Evolutionary conservation across 2,113 vertebrate genomes (phyloP).

Genomic region (Bubo blakistoni): DNA sequence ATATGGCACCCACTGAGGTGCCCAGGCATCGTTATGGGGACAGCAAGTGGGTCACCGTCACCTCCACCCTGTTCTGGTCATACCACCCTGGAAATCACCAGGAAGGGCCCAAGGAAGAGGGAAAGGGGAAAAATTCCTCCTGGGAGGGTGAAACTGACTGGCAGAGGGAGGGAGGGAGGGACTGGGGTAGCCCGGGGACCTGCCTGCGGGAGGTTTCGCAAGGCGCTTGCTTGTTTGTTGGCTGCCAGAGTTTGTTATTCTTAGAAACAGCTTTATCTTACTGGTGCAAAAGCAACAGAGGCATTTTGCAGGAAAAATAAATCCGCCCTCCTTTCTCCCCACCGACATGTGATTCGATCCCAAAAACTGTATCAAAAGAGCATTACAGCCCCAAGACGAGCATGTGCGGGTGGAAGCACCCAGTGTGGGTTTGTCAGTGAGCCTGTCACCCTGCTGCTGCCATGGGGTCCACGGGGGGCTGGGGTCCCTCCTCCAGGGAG

Average conservation of each 20-base stretch:
- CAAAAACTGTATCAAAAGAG: background rate
- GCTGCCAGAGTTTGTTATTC: background rate
- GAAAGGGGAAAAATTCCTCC: background rate
- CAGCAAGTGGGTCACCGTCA: rapidly evolving
- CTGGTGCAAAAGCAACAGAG: background rate
- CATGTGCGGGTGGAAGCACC: rapidly evolving
- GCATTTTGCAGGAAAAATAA: background rate
- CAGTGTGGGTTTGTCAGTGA: rapidly evolving
- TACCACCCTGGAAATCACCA: background rate
- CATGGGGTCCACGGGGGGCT: rapidly evolving
- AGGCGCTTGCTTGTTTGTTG: background rate
- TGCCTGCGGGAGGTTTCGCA: rapidly evolving
- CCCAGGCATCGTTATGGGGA: no score
- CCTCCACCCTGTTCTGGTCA: background rate
- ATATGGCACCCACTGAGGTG: rapidly evolving
- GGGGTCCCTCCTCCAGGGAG: background rate
- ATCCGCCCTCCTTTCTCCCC: background rate
- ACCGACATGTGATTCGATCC: background rate
- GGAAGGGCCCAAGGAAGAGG: background rate
- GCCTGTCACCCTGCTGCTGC: background rate
- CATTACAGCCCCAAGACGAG: background rate
- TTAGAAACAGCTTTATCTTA: background rate
- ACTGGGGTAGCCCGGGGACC: no score
- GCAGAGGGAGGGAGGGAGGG: background rate
- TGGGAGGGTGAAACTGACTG: background rate